Base-by-base conservation (phyloP, 2,888 invertebrate genomes). In the Dynastes grantii region DNA sequence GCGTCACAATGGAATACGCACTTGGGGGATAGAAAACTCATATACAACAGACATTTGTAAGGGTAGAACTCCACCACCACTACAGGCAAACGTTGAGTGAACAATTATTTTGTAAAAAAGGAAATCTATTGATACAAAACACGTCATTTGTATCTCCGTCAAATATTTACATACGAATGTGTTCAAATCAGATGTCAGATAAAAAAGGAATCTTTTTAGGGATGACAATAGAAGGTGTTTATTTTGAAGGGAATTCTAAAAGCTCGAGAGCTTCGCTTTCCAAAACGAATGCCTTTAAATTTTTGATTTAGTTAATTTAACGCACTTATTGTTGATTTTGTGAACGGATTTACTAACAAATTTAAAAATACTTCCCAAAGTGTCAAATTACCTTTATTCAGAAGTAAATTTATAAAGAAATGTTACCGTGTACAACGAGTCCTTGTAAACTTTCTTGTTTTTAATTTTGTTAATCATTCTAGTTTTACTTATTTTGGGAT, bases 1-100 rank as follows among this genome's bases (percentile, higher is more conserved):
- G 80, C 76, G 81, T 81, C 83, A 82, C 82, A 83, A 82, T 82
- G 83, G 83, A 81, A 82, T 81, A 79, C 73, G 55, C 68, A 68
- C 76, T 32, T 45, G 81, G 78, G 78, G 80, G 70, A 79, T 76
- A 81, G 55, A 32, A 55, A 55, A 58, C 71, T 71, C 58, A 53
- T 71, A 71, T 71, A 71, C 58, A 58, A 49, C 45, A 68, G 51
- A 68, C 68, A 68, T 68, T 68, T 49, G 68, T 68, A 68, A 68
- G 67, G 40, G n/a, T 67, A 45, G 68, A 49, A 68, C 51, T 68
- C 68, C 68, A 49, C 51, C 68, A 51, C 45, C 45, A 45, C 45
- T 45, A 45, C 45, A 6, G 45, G 45, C 45, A 45, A 55, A n/a
- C 55, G 8, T 16, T 68, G 13, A 45, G 9, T 49, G 68, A 51